phyloP scores from a whole-genome alignment of 2,113 vertebrate genomes.

The Tiliqua scincoides region DNA sequence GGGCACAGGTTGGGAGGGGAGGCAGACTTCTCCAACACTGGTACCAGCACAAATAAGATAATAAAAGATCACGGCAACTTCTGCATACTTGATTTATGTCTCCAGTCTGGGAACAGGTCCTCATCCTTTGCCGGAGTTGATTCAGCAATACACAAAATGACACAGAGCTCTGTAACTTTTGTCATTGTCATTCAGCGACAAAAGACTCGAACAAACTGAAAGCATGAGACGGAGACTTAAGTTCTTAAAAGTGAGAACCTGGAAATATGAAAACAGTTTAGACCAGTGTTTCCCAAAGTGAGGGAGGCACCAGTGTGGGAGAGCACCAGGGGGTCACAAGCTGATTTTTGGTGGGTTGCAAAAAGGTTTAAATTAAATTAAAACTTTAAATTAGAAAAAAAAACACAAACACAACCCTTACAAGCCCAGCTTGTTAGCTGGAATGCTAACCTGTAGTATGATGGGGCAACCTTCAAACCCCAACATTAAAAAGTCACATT shows the following conservation, averaged over 20 bases:
- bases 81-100: constrained; percentile 24
- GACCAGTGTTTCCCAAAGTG: no score
- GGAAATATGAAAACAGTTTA: background rate
- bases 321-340: no score
- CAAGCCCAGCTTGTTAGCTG: no score
- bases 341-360: no score
- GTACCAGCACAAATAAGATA: background rate
- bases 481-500: no score
- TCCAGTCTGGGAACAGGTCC: constrained; percentile 25
- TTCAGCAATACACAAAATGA: constrained; percentile 21
- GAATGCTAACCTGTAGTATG: no score
- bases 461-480: no score
- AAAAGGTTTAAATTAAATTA: no score
- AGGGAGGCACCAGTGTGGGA: no score
- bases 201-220: background rate
- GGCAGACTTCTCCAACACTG: constrained; percentile 13
- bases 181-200: background rate
- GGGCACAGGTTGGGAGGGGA: no score
- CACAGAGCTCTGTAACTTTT: constrained; percentile 7
- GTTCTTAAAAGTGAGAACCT: background rate
- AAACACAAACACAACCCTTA: no score
- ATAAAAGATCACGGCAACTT: background rate
- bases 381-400: no score
- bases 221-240: background rate
- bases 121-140: background rate